Evolutionary conservation across 2,797 vertebrate species (phyloP).

Genomic region (Buphagus erythrorhynchus): DNA sequence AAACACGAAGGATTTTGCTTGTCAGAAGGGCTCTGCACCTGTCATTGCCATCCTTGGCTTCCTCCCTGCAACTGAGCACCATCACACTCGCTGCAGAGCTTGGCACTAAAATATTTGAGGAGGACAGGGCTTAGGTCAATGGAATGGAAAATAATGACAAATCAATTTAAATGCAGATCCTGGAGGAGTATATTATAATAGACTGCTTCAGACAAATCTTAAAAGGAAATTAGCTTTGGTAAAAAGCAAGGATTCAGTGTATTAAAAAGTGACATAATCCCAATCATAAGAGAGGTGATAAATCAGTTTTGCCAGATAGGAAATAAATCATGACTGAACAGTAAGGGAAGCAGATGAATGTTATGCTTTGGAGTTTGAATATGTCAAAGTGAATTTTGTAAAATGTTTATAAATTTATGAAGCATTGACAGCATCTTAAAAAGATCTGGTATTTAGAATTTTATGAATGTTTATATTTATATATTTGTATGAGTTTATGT

Average conservation of each 20-base stretch:
- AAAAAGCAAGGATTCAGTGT: background rate
- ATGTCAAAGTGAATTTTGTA: constrained; percentile 32
- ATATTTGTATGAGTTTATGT: background rate
- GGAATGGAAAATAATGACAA: constrained; percentile 13
- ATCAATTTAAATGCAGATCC: constrained; percentile 30
- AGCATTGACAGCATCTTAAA: background rate
- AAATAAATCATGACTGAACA: constrained; percentile 26
- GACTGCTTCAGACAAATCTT: constrained; percentile 1
- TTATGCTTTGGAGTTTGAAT: background rate
- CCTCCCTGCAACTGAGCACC: background rate
- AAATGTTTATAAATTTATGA: constrained; percentile 32
- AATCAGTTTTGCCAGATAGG: constrained; percentile 20
- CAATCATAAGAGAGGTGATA: background rate
- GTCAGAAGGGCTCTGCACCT: background rate
- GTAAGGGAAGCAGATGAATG: background rate
- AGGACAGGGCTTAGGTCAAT: background rate
- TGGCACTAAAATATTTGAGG: background rate
- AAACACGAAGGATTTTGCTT: background rate
- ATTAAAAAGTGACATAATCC: constrained; percentile 25
- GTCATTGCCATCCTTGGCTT: background rate
- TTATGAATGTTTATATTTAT: background rate
- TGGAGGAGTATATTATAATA: background rate
- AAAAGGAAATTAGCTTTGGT: constrained; percentile 19
- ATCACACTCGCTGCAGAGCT: background rate
- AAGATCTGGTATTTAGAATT: background rate